A percentile compares a stretch with the other conserved stretches of the same genome.
Conservation (phyloP, 64 coral and sea anemone species). For the Pachyseris speciosa region DNA sequence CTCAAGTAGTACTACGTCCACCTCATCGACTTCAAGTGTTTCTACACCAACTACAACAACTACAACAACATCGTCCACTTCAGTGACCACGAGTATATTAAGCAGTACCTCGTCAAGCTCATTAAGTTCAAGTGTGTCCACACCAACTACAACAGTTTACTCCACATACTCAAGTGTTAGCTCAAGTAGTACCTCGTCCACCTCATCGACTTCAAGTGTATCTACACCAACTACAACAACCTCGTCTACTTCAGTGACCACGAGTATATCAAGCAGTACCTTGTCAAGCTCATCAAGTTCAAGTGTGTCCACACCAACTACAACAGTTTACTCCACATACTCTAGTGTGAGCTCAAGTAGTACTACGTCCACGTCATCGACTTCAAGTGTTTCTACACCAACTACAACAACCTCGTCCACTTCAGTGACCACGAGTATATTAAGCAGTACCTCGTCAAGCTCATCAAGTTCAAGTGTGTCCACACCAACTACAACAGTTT, state of each 20-base stretch:
- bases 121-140: not conserved
- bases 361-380: not conserved
- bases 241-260: no score
- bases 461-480: not conserved
- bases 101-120: not conserved
- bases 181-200: not conserved
- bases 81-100: no score
- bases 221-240: no score
- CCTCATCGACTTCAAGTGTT: not conserved
- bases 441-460: not conserved
- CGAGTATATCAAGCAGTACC: no score
- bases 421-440: not conserved
- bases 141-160: not conserved
- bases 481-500: not conserved
- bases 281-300: no score
- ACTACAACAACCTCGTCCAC: not conserved
- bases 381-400: no score
- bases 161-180: not conserved
- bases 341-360: slow-evolving; percentile 22
- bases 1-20: not conserved
- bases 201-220: not conserved
- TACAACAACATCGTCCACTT: not conserved
- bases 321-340: slow-evolving; percentile 7
- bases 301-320: no score
- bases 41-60: not conserved